These are phyloP conservation scores for Agrilus planipennis DNA, from an alignment of 1,140 invertebrate species.

Conservation along the genomic window DNA sequence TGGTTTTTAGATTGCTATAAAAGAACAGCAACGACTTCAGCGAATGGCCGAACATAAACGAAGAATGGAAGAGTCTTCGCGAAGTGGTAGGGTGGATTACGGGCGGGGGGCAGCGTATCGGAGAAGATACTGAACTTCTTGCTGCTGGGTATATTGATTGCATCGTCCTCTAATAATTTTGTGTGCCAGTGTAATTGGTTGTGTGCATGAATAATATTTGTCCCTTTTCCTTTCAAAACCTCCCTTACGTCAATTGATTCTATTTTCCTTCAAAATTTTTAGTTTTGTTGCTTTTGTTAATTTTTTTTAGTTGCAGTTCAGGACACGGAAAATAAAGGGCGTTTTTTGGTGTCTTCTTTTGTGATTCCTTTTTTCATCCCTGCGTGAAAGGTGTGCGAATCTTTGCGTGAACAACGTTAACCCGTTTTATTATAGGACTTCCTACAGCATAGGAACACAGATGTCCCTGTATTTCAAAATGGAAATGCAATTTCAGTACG, in stretches of 20 bases:
- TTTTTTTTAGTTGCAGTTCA: not conserved
- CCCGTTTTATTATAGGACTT: constrained; percentile 5
- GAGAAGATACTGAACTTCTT: constrained; percentile 11
- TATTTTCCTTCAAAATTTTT: too few species aligned
- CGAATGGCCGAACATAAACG: constrained; percentile 77
- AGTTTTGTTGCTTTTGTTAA: not conserved
- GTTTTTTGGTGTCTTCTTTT: not conserved
- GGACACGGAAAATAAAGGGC: not conserved
- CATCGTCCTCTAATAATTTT: not conserved
- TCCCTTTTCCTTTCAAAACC: not conserved
- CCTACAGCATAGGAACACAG: constrained; percentile 3
- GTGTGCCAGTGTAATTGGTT: too few species aligned
- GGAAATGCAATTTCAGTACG: too few species aligned
- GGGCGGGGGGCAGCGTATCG: constrained; percentile 16
- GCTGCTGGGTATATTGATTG: not conserved
- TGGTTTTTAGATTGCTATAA: constrained; percentile 61
- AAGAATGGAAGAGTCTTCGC: constrained; percentile 55
- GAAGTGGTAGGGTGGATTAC: constrained; percentile 28
- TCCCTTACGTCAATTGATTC: not conserved
- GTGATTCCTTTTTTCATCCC: not conserved
- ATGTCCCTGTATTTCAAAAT: too few species aligned
- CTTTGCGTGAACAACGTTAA: constrained; percentile 8
- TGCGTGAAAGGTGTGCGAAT: not conserved
- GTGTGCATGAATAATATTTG: too few species aligned
- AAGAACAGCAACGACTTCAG: constrained; percentile 73